Base-by-base conservation (phyloP, 2,888 invertebrate species). In the Mythimna lalbum region DNA sequence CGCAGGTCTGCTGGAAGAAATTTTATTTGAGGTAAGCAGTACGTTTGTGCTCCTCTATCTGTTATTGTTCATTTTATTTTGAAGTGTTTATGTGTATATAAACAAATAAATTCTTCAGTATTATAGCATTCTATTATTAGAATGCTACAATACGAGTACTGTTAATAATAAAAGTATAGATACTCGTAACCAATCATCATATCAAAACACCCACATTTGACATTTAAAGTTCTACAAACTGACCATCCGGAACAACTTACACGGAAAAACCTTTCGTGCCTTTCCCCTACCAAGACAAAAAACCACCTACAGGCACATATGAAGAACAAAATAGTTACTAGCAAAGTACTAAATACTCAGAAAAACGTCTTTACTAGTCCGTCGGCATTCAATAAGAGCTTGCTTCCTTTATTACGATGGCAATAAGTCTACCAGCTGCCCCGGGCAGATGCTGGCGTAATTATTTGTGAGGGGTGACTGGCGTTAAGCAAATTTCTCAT, bases 401-500 rank as follows among this genome's bases (percentile, higher is more conserved):
- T 78, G 85, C 87, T 91, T 93, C 92, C 91, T 90, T 92, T 92
- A 90, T 89, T 90, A 86, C 90, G 69, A 85, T 85, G 75, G 88
- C 85, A 90, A 89, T 89, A 89, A 87, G 89, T 86, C 86, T 86
- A 78, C 86, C 93, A 92, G 91, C 93, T 92, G 93, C 89, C 85
- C 67, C 36, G 63, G 69, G 89, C 91, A 92, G 91, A 90, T 91
- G 92, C 85, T 86, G 80, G 84, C 73, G 87, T 88, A 91, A 90
- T 90, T 90, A 90, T 87, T 86, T 86, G 74, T 79, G 78, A 89
- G 81, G 87, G 86, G 84, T 87, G 85, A 86, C 72, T 80, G 76
- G 80, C 76, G 69, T 78, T 84, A 83, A 84, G 81, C 78, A 80
- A 78, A 85, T 84, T 86, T 82, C 81, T 70, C 67, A 80, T 72